Evolutionary conservation across 2,888 invertebrate genomes (phyloP).

Genomic region (Ophion slaviceki): DNA sequence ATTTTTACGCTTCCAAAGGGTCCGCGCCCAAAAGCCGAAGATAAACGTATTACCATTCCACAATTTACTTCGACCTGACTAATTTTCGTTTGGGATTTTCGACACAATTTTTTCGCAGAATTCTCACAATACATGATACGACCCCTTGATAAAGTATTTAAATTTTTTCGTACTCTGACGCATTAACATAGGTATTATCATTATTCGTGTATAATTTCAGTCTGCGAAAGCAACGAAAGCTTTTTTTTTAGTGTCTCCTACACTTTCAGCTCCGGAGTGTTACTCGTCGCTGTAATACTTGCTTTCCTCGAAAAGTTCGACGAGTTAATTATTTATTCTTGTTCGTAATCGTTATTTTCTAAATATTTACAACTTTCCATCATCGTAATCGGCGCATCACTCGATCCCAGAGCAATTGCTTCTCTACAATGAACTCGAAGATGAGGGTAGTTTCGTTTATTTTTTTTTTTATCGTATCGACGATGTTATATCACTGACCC

Average conservation of each 20-base stretch:
- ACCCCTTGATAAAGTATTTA: neutral
- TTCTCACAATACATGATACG: neutral
- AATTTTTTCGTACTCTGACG: neutral
- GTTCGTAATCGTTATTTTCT: constrained; percentile 13
- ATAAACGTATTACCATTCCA: neutral
- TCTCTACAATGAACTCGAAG: constrained; percentile 29
- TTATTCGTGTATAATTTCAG: constrained; percentile 29
- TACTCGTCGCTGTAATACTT: constrained; percentile 22
- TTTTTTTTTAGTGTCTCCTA: constrained; percentile 1
- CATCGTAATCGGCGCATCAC: constrained; percentile 34
- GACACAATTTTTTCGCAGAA: neutral
- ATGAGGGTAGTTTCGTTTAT: neutral
- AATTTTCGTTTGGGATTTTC: neutral
- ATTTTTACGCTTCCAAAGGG: constrained; percentile 8
- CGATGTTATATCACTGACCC: neutral
- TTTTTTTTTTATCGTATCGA: neutral
- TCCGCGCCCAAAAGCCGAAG: neutral
- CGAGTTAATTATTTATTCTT: constrained; percentile 22
- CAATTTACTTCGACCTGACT: neutral
- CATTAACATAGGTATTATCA: neutral
- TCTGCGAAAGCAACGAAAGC: constrained; percentile 43
- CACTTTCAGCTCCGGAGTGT: constrained; percentile 31
- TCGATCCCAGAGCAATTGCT: constrained; percentile 53
- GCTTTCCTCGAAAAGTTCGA: constrained; percentile 22
- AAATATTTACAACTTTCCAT: constrained; percentile 53